phyloP scores from a whole-genome alignment of 1,140 invertebrate genomes.

The Geopemphigus sp. region DNA sequence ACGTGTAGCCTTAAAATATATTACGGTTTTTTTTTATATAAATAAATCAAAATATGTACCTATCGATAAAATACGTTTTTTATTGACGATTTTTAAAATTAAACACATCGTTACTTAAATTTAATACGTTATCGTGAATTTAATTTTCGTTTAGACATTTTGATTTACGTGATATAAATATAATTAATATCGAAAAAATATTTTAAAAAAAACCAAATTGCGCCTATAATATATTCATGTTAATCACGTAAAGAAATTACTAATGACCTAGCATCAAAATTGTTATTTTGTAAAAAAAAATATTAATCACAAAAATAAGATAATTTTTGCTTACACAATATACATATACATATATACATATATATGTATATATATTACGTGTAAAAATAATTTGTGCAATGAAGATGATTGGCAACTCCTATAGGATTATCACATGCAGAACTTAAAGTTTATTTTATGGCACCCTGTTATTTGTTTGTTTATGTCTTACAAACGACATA shows the following conservation, averaged over 20 bases:
- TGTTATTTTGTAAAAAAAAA: not conserved
- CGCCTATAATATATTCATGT: too few relatives aligned
- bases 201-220: not conserved
- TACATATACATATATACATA: not conserved
- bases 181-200: not conserved
- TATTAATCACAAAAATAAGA: not conserved
- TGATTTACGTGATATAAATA: not conserved
- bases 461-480: constrained; percentile 9
- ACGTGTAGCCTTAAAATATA: too few relatives aligned
- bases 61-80: too few relatives aligned
- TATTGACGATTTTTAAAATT: too few relatives aligned
- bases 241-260: too few relatives aligned
- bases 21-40: too few relatives aligned
- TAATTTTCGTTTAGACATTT: too few relatives aligned
- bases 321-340: not conserved
- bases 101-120: too few relatives aligned
- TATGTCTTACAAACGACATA: not conserved
- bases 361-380: not conserved
- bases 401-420: constrained; percentile 10
- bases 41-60: too few relatives aligned
- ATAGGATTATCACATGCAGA: constrained; percentile 19
- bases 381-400: constrained; percentile 10
- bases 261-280: too few relatives aligned
- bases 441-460: constrained; percentile 35
- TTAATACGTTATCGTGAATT: too few relatives aligned